These are phyloP conservation scores for Gnatocerus cornutus DNA, from an alignment of 2,888 invertebrate species.

Conservation along the genomic window DNA sequence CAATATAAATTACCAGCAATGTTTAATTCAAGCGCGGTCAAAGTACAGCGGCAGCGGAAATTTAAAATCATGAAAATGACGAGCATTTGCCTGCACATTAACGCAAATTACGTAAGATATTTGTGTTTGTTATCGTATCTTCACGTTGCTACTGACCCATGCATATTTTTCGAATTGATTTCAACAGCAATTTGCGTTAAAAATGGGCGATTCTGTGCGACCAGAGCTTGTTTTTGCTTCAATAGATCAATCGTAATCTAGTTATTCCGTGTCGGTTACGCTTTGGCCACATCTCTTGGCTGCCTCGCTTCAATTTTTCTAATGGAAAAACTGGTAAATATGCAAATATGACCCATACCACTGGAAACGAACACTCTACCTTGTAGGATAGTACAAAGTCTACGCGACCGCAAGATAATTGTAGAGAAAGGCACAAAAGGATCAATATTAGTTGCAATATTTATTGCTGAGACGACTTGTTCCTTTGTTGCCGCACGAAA, in stretches of 20 bases:
- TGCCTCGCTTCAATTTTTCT: slow-evolving; percentile 31
- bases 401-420: slow-evolving; percentile 28
- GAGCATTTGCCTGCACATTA: slow-evolving; percentile 18
- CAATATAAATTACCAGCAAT: slow-evolving; percentile 13
- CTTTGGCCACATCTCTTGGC: slow-evolving; percentile 19
- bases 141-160: slow-evolving; percentile 30
- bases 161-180: slow-evolving; percentile 22
- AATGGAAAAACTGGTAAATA: slow-evolving; percentile 39
- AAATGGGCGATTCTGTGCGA: too few relatives aligned
- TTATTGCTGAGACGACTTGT: slow-evolving; percentile 30
- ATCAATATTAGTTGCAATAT: slow-evolving; percentile 41
- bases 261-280: slow-evolving; percentile 35
- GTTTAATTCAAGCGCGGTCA: slow-evolving; percentile 28
- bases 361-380: slow-evolving; percentile 26
- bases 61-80: slow-evolving; percentile 13
- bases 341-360: slow-evolving; percentile 36
- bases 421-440: slow-evolving; percentile 34
- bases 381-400: slow-evolving; percentile 32
- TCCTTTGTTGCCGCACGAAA: slow-evolving; percentile 25
- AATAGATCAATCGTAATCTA: slow-evolving; percentile 7
- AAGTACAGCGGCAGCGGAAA: slow-evolving; percentile 24
- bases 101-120: slow-evolving; percentile 25
- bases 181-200: too few relatives aligned
- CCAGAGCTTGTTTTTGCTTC: too few relatives aligned
- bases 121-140: slow-evolving; percentile 24